These are phyloP conservation scores for Epizoanthus illoricatus DNA, from an alignment of 92 coral and sea anemone species.

Conservation along the genomic window DNA sequence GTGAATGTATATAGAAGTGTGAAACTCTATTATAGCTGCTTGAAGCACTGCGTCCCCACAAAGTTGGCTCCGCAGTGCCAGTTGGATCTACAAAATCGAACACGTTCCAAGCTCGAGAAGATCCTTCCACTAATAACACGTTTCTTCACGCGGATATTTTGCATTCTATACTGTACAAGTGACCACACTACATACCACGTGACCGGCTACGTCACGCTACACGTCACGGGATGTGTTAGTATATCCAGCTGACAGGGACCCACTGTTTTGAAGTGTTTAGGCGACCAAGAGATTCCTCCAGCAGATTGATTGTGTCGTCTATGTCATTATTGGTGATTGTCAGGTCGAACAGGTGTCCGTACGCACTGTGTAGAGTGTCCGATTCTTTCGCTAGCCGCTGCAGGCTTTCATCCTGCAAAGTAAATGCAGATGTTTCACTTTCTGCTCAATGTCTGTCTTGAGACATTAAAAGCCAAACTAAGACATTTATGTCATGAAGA, in stretches of 20 bases:
- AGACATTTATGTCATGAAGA: no score
- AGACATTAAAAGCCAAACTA: no score
- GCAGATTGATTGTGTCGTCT: constrained; percentile 87
- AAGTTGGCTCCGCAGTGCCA: neutral
- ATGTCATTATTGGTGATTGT: constrained; percentile 93
- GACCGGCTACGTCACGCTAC: neutral
- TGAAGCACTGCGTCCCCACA: neutral
- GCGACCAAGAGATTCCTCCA: constrained; percentile 79
- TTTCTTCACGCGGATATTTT: neutral
- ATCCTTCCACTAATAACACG: neutral
- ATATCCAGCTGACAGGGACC: constrained; percentile 98
- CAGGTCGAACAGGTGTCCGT: constrained; percentile 93
- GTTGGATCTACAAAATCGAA: neutral
- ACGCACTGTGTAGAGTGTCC: constrained; percentile 76
- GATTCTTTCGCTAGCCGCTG: constrained; percentile 92
- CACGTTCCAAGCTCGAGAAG: neutral
- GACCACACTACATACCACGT: neutral
- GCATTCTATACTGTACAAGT: neutral
- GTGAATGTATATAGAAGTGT: neutral
- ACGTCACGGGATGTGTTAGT: constrained; percentile 40
- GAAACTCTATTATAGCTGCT: neutral
- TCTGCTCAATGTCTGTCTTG: neutral
- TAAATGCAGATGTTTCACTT: neutral
- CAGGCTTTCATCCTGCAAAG: constrained; percentile 78
- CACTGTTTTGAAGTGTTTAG: constrained; percentile 83